Evolutionary conservation across 2,113 vertebrate genomes (phyloP).

Genomic region (Percopsis transmontana): DNA sequence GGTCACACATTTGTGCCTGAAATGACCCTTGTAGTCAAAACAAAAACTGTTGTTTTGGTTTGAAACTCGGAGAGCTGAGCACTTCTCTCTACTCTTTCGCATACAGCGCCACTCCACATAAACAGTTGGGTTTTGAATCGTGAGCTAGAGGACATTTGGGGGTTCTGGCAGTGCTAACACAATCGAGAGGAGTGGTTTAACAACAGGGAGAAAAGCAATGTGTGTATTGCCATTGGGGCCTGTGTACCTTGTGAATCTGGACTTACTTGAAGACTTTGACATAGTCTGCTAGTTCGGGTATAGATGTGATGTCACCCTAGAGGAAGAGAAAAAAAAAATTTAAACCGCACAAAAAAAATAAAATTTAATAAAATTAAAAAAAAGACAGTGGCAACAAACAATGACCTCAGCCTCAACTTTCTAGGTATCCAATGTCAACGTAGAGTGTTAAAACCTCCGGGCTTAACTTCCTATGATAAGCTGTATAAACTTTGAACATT

Average conservation of each 20-base stretch:
- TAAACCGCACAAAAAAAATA: conserved; percentile 16
- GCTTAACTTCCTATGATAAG: conserved; percentile 47
- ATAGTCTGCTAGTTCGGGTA: conserved; percentile 96
- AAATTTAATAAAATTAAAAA: conserved; percentile 4
- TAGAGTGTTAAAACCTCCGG: conserved; percentile 23
- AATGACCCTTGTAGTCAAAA: too few relatives aligned
- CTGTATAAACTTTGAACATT: conserved; percentile 34
- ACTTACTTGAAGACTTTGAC: conserved; percentile 99
- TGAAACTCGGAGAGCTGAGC: too few relatives aligned
- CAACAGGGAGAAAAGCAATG: conserved; percentile 6
- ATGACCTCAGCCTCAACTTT: conserved; percentile 25
- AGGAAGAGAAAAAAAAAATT: conserved; percentile 14
- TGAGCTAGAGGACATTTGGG: too few relatives aligned
- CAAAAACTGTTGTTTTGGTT: too few relatives aligned
- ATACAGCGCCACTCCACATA: too few relatives aligned
- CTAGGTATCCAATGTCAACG: conserved; percentile 12
- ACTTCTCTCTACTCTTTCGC: conserved; percentile 16
- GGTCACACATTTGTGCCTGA: too few relatives aligned
- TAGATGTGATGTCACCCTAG: conserved; percentile 98
- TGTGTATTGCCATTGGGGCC: not conserved
- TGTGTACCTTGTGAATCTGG: conserved; percentile 6
- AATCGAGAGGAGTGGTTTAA: conserved; percentile 8
- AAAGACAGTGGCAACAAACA: conserved; percentile 13
- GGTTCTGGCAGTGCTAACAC: too few relatives aligned
- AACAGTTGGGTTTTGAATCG: too few relatives aligned